Evolutionary conservation across 2,797 vertebrate species (phyloP).

Genomic region (Nyctalus aviator): DNA sequence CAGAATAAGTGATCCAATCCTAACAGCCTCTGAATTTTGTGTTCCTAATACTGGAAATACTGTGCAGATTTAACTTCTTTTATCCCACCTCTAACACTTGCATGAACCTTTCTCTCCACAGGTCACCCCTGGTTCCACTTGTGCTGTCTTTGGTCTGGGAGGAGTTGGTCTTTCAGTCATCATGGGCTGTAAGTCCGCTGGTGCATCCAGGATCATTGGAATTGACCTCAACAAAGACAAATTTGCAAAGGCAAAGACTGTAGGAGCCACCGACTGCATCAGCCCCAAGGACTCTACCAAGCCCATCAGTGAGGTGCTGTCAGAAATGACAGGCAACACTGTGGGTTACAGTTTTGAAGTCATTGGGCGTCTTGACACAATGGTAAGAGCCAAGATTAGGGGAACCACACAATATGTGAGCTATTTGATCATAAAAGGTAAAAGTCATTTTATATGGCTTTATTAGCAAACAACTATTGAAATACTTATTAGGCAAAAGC

Average conservation of each 20-base stretch:
- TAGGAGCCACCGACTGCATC: conserved; percentile 93
- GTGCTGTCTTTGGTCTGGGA: conserved; percentile 93
- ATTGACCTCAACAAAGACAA: conserved; percentile 92
- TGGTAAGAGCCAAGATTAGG: conserved; percentile 87
- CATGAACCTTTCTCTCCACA: conserved; percentile 73
- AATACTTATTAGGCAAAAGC: neutral
- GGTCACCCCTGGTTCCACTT: conserved; percentile 93
- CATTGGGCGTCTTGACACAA: conserved; percentile 91
- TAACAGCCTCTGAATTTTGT: neutral
- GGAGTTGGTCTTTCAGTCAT: conserved; percentile 93
- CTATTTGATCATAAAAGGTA: neutral
- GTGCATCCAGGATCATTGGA: conserved; percentile 93
- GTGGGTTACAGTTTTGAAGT: conserved; percentile 95
- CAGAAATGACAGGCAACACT: conserved; percentile 91
- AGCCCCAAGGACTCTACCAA: conserved; percentile 92
- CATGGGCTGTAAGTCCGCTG: conserved; percentile 93
- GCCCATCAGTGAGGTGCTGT: conserved; percentile 92
- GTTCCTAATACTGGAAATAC: neutral
- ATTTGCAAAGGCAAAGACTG: conserved; percentile 91
- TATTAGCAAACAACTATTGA: neutral
- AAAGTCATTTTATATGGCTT: neutral
- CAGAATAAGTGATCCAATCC: neutral
- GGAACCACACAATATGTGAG: neutral
- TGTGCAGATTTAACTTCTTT: neutral
- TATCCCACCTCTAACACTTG: neutral